Conservation (phyloP, 2,797 vertebrate genomes). For the Sarcophilus harrisii region DNA sequence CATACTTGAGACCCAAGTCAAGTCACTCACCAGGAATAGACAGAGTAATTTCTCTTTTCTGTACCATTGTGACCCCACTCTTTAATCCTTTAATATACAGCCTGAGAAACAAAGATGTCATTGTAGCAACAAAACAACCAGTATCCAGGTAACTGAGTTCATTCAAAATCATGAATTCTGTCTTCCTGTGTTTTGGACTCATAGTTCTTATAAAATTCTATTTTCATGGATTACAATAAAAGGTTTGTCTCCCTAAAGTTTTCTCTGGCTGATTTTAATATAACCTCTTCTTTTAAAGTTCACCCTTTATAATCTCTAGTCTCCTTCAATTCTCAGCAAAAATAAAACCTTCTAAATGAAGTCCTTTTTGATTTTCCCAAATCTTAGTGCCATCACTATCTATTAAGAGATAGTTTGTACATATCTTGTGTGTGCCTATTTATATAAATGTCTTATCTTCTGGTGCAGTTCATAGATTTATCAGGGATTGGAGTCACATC, state of each 20-base stretch:
- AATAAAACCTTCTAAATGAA: background rate
- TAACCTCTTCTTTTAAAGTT: background rate
- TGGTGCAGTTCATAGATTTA: background rate
- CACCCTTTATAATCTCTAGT: background rate
- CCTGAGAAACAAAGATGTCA: constrained; percentile 58
- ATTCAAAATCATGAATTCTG: background rate
- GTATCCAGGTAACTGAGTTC: background rate
- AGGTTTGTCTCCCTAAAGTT: background rate
- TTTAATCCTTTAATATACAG: too few species aligned
- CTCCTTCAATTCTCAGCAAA: background rate
- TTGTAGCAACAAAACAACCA: constrained; percentile 33
- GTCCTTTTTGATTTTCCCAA: background rate
- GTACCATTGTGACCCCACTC: too few species aligned
- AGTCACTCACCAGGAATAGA: background rate
- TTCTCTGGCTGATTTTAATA: background rate
- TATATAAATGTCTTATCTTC: background rate
- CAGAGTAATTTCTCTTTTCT: too few species aligned
- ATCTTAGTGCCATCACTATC: background rate
- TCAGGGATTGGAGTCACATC: background rate
- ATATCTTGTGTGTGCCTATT: background rate
- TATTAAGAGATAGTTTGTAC: background rate
- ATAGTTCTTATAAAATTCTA: background rate
- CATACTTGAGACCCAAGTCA: constrained; percentile 60
- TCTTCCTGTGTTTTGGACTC: background rate
- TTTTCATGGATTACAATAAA: constrained; percentile 21